Evolutionary conservation across 2,797 vertebrate genomes (phyloP).

Genomic region (Iguana delicatissima): DNA sequence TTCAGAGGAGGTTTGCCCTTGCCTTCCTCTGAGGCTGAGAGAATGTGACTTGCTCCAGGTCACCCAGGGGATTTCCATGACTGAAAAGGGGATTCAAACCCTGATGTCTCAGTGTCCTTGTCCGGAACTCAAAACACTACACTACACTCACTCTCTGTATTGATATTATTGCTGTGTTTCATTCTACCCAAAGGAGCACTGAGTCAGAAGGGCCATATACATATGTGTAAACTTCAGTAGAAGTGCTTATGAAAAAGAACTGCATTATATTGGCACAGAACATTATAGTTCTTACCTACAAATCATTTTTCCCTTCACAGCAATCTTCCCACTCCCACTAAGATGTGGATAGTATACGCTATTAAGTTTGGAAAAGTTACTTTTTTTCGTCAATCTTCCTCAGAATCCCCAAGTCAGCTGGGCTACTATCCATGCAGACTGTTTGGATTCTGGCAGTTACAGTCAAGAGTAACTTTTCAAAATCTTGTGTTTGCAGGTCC

Average conservation of each 20-base stretch:
- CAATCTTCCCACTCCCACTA: background rate
- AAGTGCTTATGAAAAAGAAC: background rate
- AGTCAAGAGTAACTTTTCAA: background rate
- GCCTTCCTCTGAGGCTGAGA: too few relatives aligned
- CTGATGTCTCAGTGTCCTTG: too few relatives aligned
- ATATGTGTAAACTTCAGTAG: background rate
- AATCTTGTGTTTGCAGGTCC: background rate
- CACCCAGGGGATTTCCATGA: too few relatives aligned
- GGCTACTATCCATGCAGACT: background rate
- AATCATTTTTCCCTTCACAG: background rate
- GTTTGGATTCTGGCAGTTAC: background rate
- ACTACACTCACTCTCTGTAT: too few relatives aligned
- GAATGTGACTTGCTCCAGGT: too few relatives aligned
- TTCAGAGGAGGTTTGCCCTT: too few relatives aligned
- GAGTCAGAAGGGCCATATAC: background rate
- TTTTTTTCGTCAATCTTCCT: background rate
- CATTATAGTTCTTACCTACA: background rate
- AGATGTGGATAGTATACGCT: background rate
- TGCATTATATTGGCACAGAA: background rate
- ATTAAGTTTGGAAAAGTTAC: background rate
- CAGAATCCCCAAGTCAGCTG: background rate
- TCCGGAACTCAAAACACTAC: too few relatives aligned
- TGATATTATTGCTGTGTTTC: background rate
- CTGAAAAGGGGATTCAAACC: too few relatives aligned
- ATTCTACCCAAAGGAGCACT: background rate